Evolutionary conservation across 1,140 invertebrate genomes (phyloP), one percentile per base, ranked within the genome.

Genomic region (Drosophila arizonae): DNA sequence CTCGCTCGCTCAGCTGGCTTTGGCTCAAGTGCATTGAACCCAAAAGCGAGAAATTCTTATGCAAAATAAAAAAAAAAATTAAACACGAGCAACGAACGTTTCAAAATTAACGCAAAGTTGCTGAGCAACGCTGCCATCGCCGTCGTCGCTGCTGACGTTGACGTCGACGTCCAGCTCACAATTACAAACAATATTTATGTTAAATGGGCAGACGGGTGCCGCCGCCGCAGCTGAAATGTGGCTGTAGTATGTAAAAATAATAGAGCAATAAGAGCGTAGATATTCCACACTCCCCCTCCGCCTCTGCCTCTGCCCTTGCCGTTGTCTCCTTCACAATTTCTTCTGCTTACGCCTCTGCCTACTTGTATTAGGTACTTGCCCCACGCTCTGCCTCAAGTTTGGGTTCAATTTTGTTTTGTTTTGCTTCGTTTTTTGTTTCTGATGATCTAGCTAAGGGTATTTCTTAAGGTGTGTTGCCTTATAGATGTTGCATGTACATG

Each of bases 171-270:
- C 30, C 62, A 51, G 64, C 57, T 76, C 68, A 77, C 80, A 88
- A 90, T 88, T 89, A 89, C 85, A 80, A 70, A 88, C 73, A 84
- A 88, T 87, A 86, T 86, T 86, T 82, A 84, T 87, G 82, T 77
- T 86, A 82, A 86, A 87, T 87, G 84, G 61, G 54, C 82, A 87
- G 81, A 81, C 81, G 76, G 67, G 84, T 79, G 84, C 76, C 82
- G 76, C 54, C 48, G 61, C 74, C 61, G 33, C 15, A 45, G 43
- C n/a, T 46, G 36, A 39, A 26, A 46, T 58, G 39, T 43, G 57
- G 15, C 58, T 82, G 52, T 41, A 28, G 52, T 71, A 48, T 73
- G 68, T 81, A 54, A 72, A 62, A 73, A 85, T 79, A 64, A 79
- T 82, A 57, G 65, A 56, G 45, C 48, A 56, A 50, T 46, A 36